Conservation (phyloP, 2,888 invertebrate species). For the Xestia c-nigrum region DNA sequence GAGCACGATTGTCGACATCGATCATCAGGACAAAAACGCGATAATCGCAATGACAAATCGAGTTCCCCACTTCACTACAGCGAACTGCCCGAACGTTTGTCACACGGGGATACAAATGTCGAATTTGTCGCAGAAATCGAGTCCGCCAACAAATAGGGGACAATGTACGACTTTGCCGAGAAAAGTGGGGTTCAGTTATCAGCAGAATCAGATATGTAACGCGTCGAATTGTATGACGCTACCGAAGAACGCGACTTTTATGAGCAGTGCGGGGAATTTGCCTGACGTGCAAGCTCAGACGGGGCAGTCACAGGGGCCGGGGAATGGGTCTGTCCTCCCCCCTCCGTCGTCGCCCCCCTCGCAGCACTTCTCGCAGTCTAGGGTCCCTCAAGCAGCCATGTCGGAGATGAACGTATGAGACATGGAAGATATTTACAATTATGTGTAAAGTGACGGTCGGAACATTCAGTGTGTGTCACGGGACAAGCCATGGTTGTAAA, state of each 20-base stretch:
- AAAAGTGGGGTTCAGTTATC: slow-evolving; percentile 88
- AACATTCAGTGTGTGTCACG: slow-evolving; percentile 77
- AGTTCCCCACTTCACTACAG: slow-evolving; percentile 86
- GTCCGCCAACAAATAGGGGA: slow-evolving; percentile 85
- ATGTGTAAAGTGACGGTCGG: slow-evolving; percentile 86
- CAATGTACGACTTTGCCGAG: slow-evolving; percentile 88
- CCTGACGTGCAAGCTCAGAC: slow-evolving; percentile 89
- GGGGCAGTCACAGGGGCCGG: slow-evolving; percentile 84
- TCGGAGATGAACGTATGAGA: slow-evolving; percentile 97
- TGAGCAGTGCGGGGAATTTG: slow-evolving; percentile 85
- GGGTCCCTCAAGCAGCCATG: slow-evolving; percentile 95
- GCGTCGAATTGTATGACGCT: slow-evolving; percentile 91
- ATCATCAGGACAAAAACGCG: slow-evolving; percentile 92
- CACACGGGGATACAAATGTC: slow-evolving; percentile 91
- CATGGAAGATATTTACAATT: slow-evolving; percentile 91
- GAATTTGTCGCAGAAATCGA: slow-evolving; percentile 85
- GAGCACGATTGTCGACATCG: slow-evolving; percentile 96
- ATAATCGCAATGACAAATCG: slow-evolving; percentile 89
- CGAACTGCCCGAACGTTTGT: slow-evolving; percentile 90
- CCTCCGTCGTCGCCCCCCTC: slow-evolving; percentile 85
- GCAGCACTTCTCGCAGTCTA: slow-evolving; percentile 86
- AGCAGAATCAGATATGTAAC: slow-evolving; percentile 87
- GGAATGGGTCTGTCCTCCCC: slow-evolving; percentile 81
- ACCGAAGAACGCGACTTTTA: slow-evolving; percentile 91
- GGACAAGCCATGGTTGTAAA: slow-evolving; percentile 87